These are phyloP conservation scores for Chrysolina oricalcia DNA, from an alignment of 2,888 invertebrate genomes.

Conservation along the genomic window DNA sequence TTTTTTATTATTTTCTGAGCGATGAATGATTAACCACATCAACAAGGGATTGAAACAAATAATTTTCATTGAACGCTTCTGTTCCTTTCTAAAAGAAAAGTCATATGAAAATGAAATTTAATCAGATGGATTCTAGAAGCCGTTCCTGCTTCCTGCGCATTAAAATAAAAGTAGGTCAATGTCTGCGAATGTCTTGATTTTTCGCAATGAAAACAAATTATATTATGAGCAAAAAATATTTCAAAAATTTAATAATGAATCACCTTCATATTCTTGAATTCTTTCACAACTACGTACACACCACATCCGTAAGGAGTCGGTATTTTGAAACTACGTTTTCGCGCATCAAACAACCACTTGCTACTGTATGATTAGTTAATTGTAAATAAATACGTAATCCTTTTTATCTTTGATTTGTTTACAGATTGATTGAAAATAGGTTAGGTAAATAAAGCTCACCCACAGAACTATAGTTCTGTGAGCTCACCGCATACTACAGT, in stretches of 20 bases:
- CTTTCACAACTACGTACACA: not conserved
- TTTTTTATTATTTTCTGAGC: no score
- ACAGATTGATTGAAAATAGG: not conserved
- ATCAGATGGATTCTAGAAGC: no score
- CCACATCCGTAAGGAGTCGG: not conserved
- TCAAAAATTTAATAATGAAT: not conserved
- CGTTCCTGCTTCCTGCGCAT: no score
- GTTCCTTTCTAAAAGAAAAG: no score
- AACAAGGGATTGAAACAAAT: no score
- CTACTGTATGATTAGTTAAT: not conserved
- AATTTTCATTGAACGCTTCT: no score
- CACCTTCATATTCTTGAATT: not conserved
- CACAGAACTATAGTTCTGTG: no score
- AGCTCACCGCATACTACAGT: not conserved
- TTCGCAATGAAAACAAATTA: no score
- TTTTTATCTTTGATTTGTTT: not conserved
- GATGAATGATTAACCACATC: no score
- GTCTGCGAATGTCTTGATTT: no score
- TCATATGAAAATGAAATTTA: no score
- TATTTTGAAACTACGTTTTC: not conserved
- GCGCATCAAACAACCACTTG: slow-evolving; percentile 3
- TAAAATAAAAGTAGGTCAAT: no score
- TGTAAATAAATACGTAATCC: slow-evolving; percentile 10
- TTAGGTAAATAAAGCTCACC: not conserved
- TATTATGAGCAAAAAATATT: not conserved